phyloP scores from a whole-genome alignment of 2,888 invertebrate genomes.

The Eretmocerus hayati region DNA sequence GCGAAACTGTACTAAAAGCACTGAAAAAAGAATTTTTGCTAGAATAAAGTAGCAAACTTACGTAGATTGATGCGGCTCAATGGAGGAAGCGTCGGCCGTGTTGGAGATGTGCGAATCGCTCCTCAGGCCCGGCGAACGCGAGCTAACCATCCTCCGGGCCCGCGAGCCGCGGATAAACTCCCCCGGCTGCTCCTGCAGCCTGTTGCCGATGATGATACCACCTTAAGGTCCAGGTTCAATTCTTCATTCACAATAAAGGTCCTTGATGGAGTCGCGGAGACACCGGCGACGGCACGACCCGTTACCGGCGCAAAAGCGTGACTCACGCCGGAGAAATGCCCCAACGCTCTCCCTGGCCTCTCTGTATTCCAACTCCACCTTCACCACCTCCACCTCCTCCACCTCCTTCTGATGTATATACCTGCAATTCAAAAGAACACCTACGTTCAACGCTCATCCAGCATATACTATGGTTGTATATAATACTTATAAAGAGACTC shows the following conservation, averaged over 20 bases:
- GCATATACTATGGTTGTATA: too few species aligned
- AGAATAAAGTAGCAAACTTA: background rate
- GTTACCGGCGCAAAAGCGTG: constrained; percentile 15
- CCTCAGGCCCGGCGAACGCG: constrained; percentile 33
- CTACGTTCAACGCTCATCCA: too few species aligned
- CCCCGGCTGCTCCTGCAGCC: background rate
- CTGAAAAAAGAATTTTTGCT: too few species aligned
- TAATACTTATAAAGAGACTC: too few species aligned
- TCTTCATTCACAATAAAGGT: too few species aligned
- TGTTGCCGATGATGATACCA: background rate
- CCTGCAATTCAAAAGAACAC: background rate
- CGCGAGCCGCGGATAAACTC: background rate
- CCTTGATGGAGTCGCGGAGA: too few species aligned
- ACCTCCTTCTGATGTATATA: background rate
- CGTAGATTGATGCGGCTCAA: constrained; percentile 9
- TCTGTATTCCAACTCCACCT: too few species aligned
- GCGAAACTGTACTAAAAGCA: background rate
- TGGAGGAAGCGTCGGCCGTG: constrained; percentile 14
- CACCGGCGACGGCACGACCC: constrained; percentile 7
- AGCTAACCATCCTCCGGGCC: constrained; percentile 40
- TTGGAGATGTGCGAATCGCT: constrained; percentile 20
- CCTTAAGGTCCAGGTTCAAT: constrained; percentile 7
- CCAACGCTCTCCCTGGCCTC: too few species aligned
- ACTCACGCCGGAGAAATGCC: constrained; percentile 20
- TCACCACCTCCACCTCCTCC: background rate